phyloP scores from a whole-genome alignment of 2,888 invertebrate species.

The Linyphia triangularis region DNA sequence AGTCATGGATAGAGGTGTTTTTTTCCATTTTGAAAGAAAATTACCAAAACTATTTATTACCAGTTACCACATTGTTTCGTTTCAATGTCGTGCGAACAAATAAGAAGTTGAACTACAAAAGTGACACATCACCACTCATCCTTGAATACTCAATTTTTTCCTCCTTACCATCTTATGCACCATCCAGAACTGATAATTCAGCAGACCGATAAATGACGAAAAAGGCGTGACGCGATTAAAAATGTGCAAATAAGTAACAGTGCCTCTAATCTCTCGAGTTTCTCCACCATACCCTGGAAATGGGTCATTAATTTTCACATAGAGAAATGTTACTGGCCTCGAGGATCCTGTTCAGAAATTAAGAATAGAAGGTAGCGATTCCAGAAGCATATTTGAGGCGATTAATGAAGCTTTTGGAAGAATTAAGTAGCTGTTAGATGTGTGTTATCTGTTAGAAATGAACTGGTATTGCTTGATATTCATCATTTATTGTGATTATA shows the following conservation, averaged over 20 bases:
- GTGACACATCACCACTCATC: too few relatives aligned
- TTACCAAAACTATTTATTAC: neutral
- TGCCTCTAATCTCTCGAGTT: neutral
- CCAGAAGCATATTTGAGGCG: too few relatives aligned
- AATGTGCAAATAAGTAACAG: neutral
- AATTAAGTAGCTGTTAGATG: too few relatives aligned
- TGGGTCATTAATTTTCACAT: neutral
- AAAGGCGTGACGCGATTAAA: neutral
- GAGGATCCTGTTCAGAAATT: neutral
- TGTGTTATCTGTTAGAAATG: too few relatives aligned
- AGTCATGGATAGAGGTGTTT: neutral
- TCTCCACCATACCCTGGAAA: too few relatives aligned
- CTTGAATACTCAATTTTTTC: neutral
- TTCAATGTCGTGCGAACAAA: too few relatives aligned
- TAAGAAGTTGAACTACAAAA: neutral
- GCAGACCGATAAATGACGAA: neutral
- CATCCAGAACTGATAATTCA: neutral
- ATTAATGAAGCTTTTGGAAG: too few relatives aligned
- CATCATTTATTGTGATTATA: too few relatives aligned
- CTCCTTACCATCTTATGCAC: neutral
- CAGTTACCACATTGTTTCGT: neutral
- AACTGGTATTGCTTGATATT: too few relatives aligned
- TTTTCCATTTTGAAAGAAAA: too few relatives aligned
- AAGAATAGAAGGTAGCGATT: too few relatives aligned
- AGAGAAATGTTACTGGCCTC: neutral